Evolutionary conservation across 2,797 vertebrate species (phyloP), one percentile per base, ranked within the genome.

Genomic region (Echiichthys vipera): DNA sequence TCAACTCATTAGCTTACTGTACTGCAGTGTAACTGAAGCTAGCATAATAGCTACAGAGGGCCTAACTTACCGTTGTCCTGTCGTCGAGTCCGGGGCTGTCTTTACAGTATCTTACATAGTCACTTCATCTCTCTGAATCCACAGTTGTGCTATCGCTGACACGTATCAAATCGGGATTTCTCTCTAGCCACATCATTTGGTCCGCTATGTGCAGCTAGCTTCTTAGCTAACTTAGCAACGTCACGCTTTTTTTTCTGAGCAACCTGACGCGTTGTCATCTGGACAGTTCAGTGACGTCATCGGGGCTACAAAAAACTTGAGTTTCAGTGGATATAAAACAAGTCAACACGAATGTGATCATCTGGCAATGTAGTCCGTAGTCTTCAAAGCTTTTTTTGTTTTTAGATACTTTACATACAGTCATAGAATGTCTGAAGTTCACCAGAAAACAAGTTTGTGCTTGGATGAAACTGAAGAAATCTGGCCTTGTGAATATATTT

Each of bases 181-280:
- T 46, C 13, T 62, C 32, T 14, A 5, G 81, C 85, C 82, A 67
- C 76, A 80, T 86, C 76, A 40, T 88, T 73, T 46, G 74, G 71
- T 77, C 50, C 3, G 72, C 84, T 79, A 74, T 79, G 54, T 69
- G 3, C 25, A 69, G 85, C 85, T 86, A 86, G 85, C 87, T 65
- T 1, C 5, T 58, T n/a, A 77, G 78, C 89, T 89, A 84, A 72
- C 73, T 61, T 83, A 83, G 87, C 84, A 75, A 65, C 77, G 73
- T 82, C 86, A 89, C 89, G 67, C 89, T n/a, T n/a, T n/a, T n/a
- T n/a, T n/a, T n/a, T n/a, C n/a, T n/a, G n/a, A n/a, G n/a, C n/a
- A n/a, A n/a, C n/a, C n/a, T n/a, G 88, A 89, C 89, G 67, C 89
- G 84, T 89, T 88, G 80, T 71, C 84, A 37, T 22, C 50, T 32